Base-by-base conservation (phyloP, 2,797 vertebrate species). In the Eulemur albifrons region DNA sequence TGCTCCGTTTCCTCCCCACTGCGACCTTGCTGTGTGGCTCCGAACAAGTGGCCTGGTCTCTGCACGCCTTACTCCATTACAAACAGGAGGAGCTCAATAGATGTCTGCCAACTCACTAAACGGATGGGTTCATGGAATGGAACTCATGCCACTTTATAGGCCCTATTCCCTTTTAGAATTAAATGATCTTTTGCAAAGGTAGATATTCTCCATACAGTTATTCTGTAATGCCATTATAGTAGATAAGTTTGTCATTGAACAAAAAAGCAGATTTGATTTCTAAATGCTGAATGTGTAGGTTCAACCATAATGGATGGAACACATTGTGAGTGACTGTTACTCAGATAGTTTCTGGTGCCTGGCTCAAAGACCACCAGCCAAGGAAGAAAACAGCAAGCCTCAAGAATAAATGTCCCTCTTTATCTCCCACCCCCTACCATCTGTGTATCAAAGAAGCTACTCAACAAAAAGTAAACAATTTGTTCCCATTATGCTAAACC, bases 401-500 rank as follows among this genome's bases (percentile, higher is more conserved):
- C 45, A 59, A 61, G 69, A 76, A 81, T 17, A 59, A 89, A 50
- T 32, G 77, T 48, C 86, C 63, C 15, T 85, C 20, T 32, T 89
- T 35, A 50, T 25, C 69, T 75, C 63, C 52, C 59, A 67, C 50
- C 40, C n/a, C 38, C 59, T 4, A 35, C 82, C 61, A 85, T 59
- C 81, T n/a, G 79, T 2, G 14, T 75, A 81, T 84, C 40, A 43
- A 90, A 84, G 76, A 81, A 79, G 92, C 77, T 69, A 23, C 85
- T 86, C n/a, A n/a, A 73, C 86, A 32, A 69, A 93, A 91, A 84
- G 82, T 77, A 95, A 97, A 88, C 96, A 88, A 63, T 90, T 92
- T 88, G 93, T 97, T 94, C 63, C 79, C 72, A 54, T 95, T n/a
- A 4, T 43, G 93, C 90, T 75, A 83, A 83, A 54, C 61, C 90